Percentiles rank a stretch among this genome's conserved stretches.
phyloP scores from a whole-genome alignment of 2,113 vertebrate genomes.

The Plecturocebus donacophilus region DNA sequence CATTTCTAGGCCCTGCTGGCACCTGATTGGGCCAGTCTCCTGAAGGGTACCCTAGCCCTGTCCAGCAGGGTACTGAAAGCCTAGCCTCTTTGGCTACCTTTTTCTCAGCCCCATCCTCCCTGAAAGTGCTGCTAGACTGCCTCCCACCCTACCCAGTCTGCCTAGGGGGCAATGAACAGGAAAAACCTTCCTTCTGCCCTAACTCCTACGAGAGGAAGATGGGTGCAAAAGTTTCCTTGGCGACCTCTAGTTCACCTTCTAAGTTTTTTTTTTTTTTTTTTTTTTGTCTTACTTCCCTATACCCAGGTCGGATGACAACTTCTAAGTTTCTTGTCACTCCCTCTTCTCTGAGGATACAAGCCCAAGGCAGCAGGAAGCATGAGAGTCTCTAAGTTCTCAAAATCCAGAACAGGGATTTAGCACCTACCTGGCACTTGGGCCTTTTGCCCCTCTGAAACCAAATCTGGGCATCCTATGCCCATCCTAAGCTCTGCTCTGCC shows the following conservation, averaged over 20 bases:
- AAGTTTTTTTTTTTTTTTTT: no score
- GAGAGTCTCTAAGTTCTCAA: background rate
- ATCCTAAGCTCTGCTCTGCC: background rate
- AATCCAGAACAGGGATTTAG: background rate
- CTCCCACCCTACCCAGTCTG: accelerated
- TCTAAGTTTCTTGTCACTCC: background rate
- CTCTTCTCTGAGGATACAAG: background rate
- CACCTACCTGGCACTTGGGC: background rate
- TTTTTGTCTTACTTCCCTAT: no score
- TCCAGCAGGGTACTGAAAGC: background rate
- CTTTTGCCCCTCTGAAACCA: background rate
- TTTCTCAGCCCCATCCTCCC: background rate
- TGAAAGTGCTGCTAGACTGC: background rate
- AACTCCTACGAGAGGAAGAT: background rate
- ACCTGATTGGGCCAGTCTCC: background rate
- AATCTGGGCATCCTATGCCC: background rate
- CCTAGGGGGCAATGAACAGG: background rate
- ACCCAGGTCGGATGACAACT: background rate
- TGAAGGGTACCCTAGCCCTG: background rate
- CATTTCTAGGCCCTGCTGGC: background rate
- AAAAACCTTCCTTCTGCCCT: background rate
- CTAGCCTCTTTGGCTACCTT: background rate
- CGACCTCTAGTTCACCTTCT: background rate
- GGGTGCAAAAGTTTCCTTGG: background rate
- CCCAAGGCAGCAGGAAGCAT: background rate